Base-by-base conservation (phyloP, 2,113 vertebrate species). In the Chionis minor region DNA sequence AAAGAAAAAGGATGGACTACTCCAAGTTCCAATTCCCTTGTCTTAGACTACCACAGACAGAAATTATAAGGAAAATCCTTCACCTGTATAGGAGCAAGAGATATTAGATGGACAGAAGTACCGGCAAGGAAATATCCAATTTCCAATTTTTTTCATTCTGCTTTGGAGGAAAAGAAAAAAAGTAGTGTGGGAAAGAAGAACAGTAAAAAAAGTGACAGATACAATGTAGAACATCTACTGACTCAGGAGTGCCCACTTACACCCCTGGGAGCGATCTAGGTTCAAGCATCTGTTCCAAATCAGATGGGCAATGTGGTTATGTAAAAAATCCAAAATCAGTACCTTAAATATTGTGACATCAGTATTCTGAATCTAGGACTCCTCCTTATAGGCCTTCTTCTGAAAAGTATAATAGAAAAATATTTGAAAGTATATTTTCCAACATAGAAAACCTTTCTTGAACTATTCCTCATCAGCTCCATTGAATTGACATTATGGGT, bases 181-280 rank as follows among this genome's bases (percentile, higher is more conserved):
- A 38, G 38, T 38, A 38, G 8, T 52, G 8, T 58, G 4, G 30
- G 20, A 82, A 74, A 28, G 6, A 40, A 55, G 8, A 40, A 55
- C 7, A 81, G 5, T 19, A 13, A 59, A 30, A 62, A 33, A 38
- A 7, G 1, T 11, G 21, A 26, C 5, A 42, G 6, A 8, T 49
- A 18, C 12, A 55, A 63, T 42, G 0, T 5, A 66, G 33, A 91
- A 44, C 3, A 12, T 5, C 4, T 71, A 0, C 8, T 72, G 6
- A 40, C 35, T 69, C 32, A 65, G 44, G 15, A 45, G 5, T 40
- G 72, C 14, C 7, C 24, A 33, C 5, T 32, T 90, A 38, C 5
- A 54, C 5, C 4, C 2, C 5, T 81, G 24, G 65, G 61, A 20
- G n/a, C 72, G 18, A 59, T 44, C 4, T 54, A 20, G 8, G 12